Evolutionary conservation across 2,888 invertebrate genomes (phyloP), one percentile per base, ranked within the genome.

Genomic region (Cabera pusaria): DNA sequence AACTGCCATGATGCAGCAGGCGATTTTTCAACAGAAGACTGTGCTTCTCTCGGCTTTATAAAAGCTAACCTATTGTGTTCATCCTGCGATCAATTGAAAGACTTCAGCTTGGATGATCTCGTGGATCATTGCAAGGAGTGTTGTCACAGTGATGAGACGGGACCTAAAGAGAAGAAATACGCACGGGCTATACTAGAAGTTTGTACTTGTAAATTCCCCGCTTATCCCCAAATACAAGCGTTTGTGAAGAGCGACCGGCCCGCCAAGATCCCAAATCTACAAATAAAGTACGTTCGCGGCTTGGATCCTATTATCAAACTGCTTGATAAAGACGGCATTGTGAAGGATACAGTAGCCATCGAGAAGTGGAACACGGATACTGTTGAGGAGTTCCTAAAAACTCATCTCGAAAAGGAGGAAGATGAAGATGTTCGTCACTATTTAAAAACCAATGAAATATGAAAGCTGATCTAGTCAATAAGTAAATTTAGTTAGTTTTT

Each of bases 311-410:
- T 97, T 46, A 97, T 99, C 24, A 96, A 97, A 72, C 86, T 99
- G 28, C 90, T 96, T 55, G 96, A 98, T 69, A 93, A 93, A 44
- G 94, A 94, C 61, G 96, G 95, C 16, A 93, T 95, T 66, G 92
- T 97, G 0, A 93, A 93, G 71, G 97, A 98, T 72, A 93, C 95
- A 9, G 92, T 99, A 12, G 98, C 98, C 31, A 98, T 99, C 68
- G 97, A 98, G 61, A 98, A 98, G 72, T 99, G 99, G 99, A 97
- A 98, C 78, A 99, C 99, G 0, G 98, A 99, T 79, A 96, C 98
- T 0, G 96, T 99, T 1, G 97, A 97, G 72, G 98, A 98, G 77
- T 99, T 98, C 85, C 92, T 99, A 53, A 95, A 94, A 56, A 96
- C 97, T 17, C 95, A 97, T 91, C 91, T 98, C 50, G 91, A 90